Evolutionary conservation across 1,140 invertebrate genomes (phyloP).

Genomic region (Drosophila nigrodunni): DNA sequence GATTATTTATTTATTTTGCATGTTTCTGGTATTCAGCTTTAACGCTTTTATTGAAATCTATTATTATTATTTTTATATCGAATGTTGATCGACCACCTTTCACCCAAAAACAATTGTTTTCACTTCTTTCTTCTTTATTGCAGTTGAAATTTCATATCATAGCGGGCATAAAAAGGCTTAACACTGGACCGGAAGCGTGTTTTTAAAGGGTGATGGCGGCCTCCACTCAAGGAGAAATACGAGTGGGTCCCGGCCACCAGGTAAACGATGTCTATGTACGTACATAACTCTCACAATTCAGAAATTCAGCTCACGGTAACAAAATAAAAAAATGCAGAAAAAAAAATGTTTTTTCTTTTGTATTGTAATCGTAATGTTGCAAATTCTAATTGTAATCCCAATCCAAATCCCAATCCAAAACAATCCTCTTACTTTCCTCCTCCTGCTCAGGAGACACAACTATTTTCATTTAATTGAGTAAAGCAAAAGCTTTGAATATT

Average conservation of each 20-base stretch:
- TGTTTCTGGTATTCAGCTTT: slow-evolving; percentile 63
- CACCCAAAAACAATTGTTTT: slow-evolving; percentile 39
- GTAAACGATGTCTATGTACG: slow-evolving; percentile 89
- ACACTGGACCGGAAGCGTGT: slow-evolving; percentile 85
- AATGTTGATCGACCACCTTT: slow-evolving; percentile 31
- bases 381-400: slow-evolving; percentile 67
- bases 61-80: slow-evolving; percentile 8
- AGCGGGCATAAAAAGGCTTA: slow-evolving; percentile 84
- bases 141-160: slow-evolving; percentile 83
- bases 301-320: slow-evolving; percentile 85
- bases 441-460: background rate
- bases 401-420: background rate
- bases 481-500: slow-evolving; percentile 16
- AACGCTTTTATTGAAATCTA: slow-evolving; percentile 65
- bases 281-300: slow-evolving; percentile 86
- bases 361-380: slow-evolving; percentile 58
- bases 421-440: background rate
- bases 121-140: slow-evolving; percentile 48
- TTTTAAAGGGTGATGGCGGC: slow-evolving; percentile 86
- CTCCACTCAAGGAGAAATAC: slow-evolving; percentile 96
- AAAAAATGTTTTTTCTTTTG: slow-evolving; percentile 45
- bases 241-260: slow-evolving; percentile 97
- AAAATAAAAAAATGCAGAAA: slow-evolving; percentile 60
- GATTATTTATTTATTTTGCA: slow-evolving; percentile 75
- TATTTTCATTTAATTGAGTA: slow-evolving; percentile 15